These are phyloP conservation scores for Nansenia antarctica DNA, from an alignment of 2,113 vertebrate species.

Conservation along the genomic window DNA sequence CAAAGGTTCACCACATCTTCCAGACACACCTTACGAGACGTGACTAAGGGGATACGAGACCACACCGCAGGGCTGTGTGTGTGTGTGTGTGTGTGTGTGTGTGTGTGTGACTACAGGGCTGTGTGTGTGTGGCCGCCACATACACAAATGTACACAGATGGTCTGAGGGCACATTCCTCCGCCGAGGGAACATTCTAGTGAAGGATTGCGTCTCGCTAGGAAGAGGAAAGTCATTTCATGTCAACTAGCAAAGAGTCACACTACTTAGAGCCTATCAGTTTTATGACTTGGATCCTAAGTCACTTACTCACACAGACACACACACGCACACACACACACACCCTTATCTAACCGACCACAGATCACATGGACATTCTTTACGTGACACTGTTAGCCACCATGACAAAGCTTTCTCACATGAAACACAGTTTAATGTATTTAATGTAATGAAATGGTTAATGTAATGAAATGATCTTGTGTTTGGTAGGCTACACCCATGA, in stretches of 20 bases:
- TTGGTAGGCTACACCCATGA: not conserved
- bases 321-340: not conserved
- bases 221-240: not conserved
- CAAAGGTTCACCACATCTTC: not conserved
- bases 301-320: not conserved
- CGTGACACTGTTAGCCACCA: not conserved
- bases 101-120: conserved; percentile 19
- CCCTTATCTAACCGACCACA: not conserved
- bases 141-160: conserved; percentile 8
- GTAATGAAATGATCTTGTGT: not conserved
- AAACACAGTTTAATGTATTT: conserved; percentile 7
- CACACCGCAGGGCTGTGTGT: conserved; percentile 7
- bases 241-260: not conserved
- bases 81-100: conserved; percentile 47
- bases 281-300: too few species aligned
- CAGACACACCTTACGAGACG: not conserved
- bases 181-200: not conserved
- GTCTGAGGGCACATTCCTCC: not conserved
- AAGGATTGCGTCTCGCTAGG: not conserved
- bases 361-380: conserved; percentile 2
- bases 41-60: not conserved
- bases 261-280: too few species aligned
- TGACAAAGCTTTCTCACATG: not conserved
- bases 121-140: not conserved
- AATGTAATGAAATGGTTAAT: not conserved